phyloP scores from a whole-genome alignment of 2,888 invertebrate species.

The Metalampra italica region DNA sequence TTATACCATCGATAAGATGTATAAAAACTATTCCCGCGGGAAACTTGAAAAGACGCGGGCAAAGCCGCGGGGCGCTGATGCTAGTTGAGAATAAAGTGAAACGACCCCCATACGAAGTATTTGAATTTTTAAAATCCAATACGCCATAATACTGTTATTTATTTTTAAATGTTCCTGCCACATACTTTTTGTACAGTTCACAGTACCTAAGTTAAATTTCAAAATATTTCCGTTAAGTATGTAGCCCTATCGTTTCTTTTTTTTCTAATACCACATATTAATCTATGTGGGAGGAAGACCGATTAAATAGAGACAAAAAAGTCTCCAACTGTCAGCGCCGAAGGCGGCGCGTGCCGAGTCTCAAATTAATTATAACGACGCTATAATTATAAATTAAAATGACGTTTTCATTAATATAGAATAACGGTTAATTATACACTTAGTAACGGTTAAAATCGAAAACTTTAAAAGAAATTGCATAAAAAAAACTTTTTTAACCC shows the following conservation, averaged over 20 bases:
- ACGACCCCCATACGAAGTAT: too few relatives aligned
- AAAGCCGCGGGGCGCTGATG: too few relatives aligned
- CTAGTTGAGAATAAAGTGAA: too few relatives aligned
- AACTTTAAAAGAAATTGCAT: background rate
- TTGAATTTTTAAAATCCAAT: too few relatives aligned
- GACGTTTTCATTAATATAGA: slow-evolving; percentile 52
- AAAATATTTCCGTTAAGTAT: background rate
- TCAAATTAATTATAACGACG: slow-evolving; percentile 56
- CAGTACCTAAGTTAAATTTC: too few relatives aligned
- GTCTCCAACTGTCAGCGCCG: slow-evolving; percentile 46
- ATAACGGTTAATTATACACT: slow-evolving; percentile 35
- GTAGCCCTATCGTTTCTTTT: background rate
- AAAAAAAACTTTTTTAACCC: background rate
- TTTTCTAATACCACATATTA: slow-evolving; percentile 13
- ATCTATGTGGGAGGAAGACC: slow-evolving; percentile 1
- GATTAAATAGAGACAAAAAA: background rate
- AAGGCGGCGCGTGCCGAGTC: slow-evolving; percentile 41
- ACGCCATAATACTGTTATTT: too few relatives aligned
- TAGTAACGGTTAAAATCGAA: slow-evolving; percentile 12
- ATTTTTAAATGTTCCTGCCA: too few relatives aligned
- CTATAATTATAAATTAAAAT: slow-evolving; percentile 57
- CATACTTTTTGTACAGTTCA: too few relatives aligned
- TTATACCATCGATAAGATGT: too few relatives aligned
- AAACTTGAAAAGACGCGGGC: too few relatives aligned
- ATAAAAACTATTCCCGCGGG: too few relatives aligned